Conservation (phyloP, 2,888 invertebrate species). For the Tortricodes alternella region DNA sequence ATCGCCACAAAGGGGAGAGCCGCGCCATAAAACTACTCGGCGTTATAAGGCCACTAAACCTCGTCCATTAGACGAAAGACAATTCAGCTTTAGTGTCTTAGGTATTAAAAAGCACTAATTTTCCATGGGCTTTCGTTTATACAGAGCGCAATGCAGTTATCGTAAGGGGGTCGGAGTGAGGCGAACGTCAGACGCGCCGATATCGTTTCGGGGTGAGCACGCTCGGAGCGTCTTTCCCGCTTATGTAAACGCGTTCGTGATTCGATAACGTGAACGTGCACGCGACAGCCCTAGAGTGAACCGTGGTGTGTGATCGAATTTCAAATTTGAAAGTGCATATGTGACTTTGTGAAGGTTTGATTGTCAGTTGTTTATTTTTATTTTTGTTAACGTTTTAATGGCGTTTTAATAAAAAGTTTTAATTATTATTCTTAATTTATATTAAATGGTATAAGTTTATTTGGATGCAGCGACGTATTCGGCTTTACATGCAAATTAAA, state of each 20-base stretch:
- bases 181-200: slow-evolving; percentile 66
- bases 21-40: slow-evolving; percentile 56
- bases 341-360: slow-evolving; percentile 57
- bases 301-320: slow-evolving; percentile 30
- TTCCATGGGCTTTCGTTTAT: slow-evolving; percentile 33
- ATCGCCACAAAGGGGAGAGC: slow-evolving; percentile 64
- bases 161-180: slow-evolving; percentile 51
- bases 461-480: slow-evolving; percentile 39
- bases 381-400: slow-evolving; percentile 17
- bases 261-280: neutral
- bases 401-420: neutral
- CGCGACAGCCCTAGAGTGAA: neutral
- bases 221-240: slow-evolving; percentile 45
- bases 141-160: slow-evolving; percentile 76
- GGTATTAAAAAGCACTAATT: slow-evolving; percentile 22
- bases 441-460: slow-evolving; percentile 40
- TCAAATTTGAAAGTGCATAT: slow-evolving; percentile 31
- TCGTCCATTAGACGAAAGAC: slow-evolving; percentile 50
- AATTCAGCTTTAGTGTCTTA: slow-evolving; percentile 43
- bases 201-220: slow-evolving; percentile 69
- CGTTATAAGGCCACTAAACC: slow-evolving; percentile 64
- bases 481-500: slow-evolving; percentile 45
- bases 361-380: slow-evolving; percentile 26
- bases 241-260: slow-evolving; percentile 52
- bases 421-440: slow-evolving; percentile 18